Conservation (phyloP, 2,888 invertebrate genomes). For the Megaustenia siamemsis region DNA sequence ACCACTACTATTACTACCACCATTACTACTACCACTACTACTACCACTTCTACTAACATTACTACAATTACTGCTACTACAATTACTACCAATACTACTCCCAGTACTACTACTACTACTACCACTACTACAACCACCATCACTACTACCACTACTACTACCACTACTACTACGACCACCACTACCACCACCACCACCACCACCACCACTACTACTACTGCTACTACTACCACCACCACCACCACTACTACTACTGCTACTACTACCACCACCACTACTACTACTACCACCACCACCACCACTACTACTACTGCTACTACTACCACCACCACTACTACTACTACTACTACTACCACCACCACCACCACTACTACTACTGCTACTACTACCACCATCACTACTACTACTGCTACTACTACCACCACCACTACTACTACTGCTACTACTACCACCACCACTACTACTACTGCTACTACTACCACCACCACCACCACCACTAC, state of each 20-base stretch:
- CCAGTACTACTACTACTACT: too few species aligned
- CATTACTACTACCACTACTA: too few species aligned
- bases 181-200: too few species aligned
- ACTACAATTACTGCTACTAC: too few species aligned
- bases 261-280: conserved; percentile 2
- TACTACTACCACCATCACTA: background rate
- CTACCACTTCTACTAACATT: too few species aligned
- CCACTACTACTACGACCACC: too few species aligned
- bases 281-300: background rate
- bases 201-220: too few species aligned
- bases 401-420: background rate
- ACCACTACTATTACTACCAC: too few species aligned
- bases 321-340: conserved; percentile 2
- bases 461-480: background rate
- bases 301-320: conserved; percentile 15
- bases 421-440: background rate
- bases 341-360: conserved; percentile 3
- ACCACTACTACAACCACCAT: too few species aligned
- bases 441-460: background rate
- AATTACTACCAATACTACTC: too few species aligned
- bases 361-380: background rate
- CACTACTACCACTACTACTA: too few species aligned
- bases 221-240: too few species aligned
- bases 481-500: background rate
- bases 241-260: conserved; percentile 18